These are phyloP conservation scores for Meda fulgida DNA, from an alignment of 2,797 vertebrate species.

Conservation along the genomic window DNA sequence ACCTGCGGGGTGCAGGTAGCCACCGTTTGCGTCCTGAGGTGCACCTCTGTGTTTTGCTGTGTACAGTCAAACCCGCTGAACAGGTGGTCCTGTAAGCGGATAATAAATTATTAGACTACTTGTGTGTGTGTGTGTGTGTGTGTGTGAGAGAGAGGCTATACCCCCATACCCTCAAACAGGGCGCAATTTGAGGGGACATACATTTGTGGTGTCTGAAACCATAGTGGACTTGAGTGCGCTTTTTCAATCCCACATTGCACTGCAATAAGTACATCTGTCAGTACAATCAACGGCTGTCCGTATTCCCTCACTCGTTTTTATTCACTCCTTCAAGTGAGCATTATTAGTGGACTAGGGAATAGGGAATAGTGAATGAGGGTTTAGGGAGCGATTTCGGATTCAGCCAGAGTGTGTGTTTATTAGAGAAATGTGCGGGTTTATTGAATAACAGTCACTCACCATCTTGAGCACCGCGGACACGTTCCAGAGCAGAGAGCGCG, in stretches of 20 bases:
- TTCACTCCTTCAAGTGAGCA: too few species aligned
- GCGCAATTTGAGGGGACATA: too few species aligned
- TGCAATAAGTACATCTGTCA: too few species aligned
- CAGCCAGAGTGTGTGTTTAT: background rate
- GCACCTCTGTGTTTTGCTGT: slow-evolving; percentile 66
- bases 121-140: background rate
- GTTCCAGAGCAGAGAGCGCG: slow-evolving; percentile 64
- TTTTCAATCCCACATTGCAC: too few species aligned
- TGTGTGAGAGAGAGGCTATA: background rate
- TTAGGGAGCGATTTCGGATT: too few species aligned
- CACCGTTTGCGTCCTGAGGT: slow-evolving; percentile 59
- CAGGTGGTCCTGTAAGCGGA: slow-evolving; percentile 62
- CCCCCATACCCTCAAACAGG: too few species aligned
- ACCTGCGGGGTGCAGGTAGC: slow-evolving; percentile 72
- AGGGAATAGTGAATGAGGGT: too few species aligned
- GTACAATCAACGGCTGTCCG: too few species aligned
- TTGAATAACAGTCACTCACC: slow-evolving; percentile 48
- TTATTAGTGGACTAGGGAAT: too few species aligned
- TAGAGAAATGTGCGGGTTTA: background rate
- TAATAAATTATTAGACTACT: background rate
- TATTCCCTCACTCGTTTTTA: too few species aligned
- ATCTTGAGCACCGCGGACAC: slow-evolving; percentile 61
- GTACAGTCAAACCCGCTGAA: slow-evolving; percentile 74
- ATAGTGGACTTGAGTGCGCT: too few species aligned
- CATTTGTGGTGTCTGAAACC: too few species aligned